Base-by-base conservation (phyloP, 2,888 invertebrate species). In the Lacanobia wlatinum region DNA sequence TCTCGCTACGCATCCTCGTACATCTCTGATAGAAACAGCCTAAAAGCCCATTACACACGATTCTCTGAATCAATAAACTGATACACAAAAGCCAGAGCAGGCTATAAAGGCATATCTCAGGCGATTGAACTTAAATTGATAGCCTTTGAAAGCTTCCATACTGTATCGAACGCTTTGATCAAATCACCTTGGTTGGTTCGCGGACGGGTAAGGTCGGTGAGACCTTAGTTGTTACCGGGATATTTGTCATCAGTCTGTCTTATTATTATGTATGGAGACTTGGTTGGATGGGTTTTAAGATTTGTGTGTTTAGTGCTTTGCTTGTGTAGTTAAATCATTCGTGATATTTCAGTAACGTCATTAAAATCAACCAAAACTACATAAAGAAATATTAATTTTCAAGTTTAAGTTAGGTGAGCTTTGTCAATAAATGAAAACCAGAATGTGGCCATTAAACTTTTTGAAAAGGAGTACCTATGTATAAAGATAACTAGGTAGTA, bases 61-160 rank as follows among this genome's bases (percentile, higher is more conserved):
- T 73, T 78, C 61, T 12, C 38, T 67, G 71, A 73, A 73, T 70
- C 75, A 77, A 73, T 79, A 77, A 83, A 84, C 61, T 66, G 62
- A 8, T 7, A 63, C 72, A 79, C 73, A 77, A 77, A 80, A 70
- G 66, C 72, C 78, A 78, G 73, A 72, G 40, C 73, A 23, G 50
- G 58, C 66, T 55, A 73, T 74, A 73, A 72, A 67, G 58, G 62
- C 72, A 70, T 73, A 70, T 66, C 48, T 70, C 69, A 68, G 61
- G 10, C 77, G 70, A 80, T 78, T 84, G 78, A 79, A 80, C 76
- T 82, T 63, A 76, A 73, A 76, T 82, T 73, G 84, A 85, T 85
- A 70, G 72, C 50, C 69, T 70, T 62, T 72, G 72, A 78, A 82
- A 78, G 63, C 63, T 69, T 16, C 61, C 69, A 60, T 69, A 59